Conservation (phyloP, 2,113 vertebrate genomes). For the Synchiropus splendidus region DNA sequence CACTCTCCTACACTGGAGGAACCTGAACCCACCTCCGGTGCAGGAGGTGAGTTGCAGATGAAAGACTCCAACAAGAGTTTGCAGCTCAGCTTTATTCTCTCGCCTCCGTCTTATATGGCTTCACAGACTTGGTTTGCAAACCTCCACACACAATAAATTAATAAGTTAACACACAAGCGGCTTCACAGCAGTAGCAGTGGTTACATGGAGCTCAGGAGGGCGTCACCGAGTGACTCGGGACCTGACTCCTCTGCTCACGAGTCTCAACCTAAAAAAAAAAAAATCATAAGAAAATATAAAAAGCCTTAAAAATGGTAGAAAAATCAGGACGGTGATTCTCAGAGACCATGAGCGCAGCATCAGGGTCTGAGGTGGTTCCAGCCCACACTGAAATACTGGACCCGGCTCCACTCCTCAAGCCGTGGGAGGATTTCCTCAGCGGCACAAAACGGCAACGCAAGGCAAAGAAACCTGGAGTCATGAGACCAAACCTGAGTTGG, state of each 20-base stretch:
- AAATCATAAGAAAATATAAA: conserved; percentile 55
- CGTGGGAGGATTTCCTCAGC: too few relatives aligned
- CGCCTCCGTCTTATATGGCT: too few relatives aligned
- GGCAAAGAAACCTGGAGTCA: conserved; percentile 27
- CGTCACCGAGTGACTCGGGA: neutral
- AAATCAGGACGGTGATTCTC: conserved; percentile 43
- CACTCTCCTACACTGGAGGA: too few relatives aligned
- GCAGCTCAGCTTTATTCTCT: too few relatives aligned
- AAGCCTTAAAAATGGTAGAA: conserved; percentile 53
- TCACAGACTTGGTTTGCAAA: too few relatives aligned
- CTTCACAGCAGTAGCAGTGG: conserved; percentile 70
- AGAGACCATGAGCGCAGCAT: conserved; percentile 24
- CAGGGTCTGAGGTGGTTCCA: conserved; percentile 50
- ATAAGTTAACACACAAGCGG: conserved; percentile 94
- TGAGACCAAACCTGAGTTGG: conserved; percentile 26
- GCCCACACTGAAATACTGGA: conserved; percentile 62
- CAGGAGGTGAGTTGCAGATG: too few relatives aligned
- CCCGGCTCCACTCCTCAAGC: too few relatives aligned
- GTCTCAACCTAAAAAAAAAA: conserved; percentile 21
- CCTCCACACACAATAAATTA: conserved; percentile 96
- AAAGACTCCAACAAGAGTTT: too few relatives aligned
- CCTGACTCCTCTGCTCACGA: neutral
- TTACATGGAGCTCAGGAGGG: conserved; percentile 33
- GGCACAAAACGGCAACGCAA: conserved; percentile 32
- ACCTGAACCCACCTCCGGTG: too few relatives aligned